Base-by-base conservation (phyloP, 2,113 vertebrate species). In the Gobiocypris rarus region DNA sequence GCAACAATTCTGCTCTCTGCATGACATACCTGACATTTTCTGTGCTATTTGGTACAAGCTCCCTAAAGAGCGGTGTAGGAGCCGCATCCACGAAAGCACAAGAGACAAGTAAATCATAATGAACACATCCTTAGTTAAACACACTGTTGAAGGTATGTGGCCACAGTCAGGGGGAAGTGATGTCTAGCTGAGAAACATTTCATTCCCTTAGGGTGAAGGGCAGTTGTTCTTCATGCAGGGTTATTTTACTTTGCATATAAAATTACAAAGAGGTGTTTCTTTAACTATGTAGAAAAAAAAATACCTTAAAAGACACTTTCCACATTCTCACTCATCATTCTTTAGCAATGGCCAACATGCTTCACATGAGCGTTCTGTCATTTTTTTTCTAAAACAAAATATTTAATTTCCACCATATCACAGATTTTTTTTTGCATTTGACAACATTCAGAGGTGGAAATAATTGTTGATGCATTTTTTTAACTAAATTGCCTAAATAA, bases 21-120 rank as follows among this genome's bases (percentile, higher is more conserved):
- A 61, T 74, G 86, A 92, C 93, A 5, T 93, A 94, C 93, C 92
- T 91, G 84, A 87, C 89, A 90, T 91, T 92, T 88, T 92, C 91
- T 83, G 89, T 84, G 88, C 88, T 93, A 89, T 93, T 94, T 83
- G 92, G 84, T 81, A 92, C 89, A 85, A 89, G 89, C 85, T 92
- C 93, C 76, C 93, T 94, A 91, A 77, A 92, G 67, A 86, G 84
- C 76, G 88, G 84, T 81, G 65, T 69, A n/a, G 85, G 76, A 58
- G 63, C 91, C 86, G 91, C 89, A 90, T 85, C 88, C 90, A 90
- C 43, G 91, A 90, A 77, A 89, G 93, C 93, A 92, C 87, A 91
- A 90, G 88, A 61, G 85, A 70, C 45, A 90, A 74, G 85, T 90
- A 91, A 90, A 90, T 89, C 86, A 91, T 89, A 45, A 91, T 59